These are phyloP conservation scores for Drymonia ruficornis DNA, from an alignment of 2,888 invertebrate species.

Conservation along the genomic window DNA sequence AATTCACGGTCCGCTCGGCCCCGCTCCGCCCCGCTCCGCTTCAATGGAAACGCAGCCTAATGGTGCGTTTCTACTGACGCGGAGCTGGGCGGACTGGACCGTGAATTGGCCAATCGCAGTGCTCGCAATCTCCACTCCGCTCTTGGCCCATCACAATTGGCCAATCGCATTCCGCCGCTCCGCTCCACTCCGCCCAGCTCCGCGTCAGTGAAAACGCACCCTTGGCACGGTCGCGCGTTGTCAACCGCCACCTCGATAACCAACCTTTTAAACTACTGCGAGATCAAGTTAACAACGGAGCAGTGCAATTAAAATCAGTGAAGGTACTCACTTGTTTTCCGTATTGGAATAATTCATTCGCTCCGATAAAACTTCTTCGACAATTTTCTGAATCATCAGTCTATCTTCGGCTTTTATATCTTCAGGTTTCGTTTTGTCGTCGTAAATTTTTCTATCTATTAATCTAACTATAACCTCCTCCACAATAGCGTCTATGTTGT, in stretches of 20 bases:
- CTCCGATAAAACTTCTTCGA: constrained; percentile 76
- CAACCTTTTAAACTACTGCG: constrained; percentile 13
- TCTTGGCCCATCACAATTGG: too few relatives aligned
- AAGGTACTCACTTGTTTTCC: constrained; percentile 38
- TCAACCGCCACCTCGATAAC: constrained; percentile 5
- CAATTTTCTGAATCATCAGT: constrained; percentile 74
- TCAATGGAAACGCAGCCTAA: too few relatives aligned
- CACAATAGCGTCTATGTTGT: constrained; percentile 75
- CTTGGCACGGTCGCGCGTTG: not conserved
- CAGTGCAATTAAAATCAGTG: not conserved
- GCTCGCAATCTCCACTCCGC: too few relatives aligned
- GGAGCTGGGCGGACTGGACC: too few relatives aligned
- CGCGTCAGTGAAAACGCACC: too few relatives aligned
- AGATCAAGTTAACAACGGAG: constrained; percentile 26
- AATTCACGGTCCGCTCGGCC: too few relatives aligned
- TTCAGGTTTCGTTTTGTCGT: constrained; percentile 79
- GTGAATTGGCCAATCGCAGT: too few relatives aligned
- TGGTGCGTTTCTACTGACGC: too few relatives aligned
- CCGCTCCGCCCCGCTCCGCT: too few relatives aligned
- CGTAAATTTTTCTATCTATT: constrained; percentile 81
- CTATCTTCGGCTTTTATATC: constrained; percentile 75
- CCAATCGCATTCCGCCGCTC: too few relatives aligned
- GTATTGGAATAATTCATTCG: constrained; percentile 67
- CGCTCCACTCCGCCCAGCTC: too few relatives aligned
- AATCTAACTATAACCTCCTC: constrained; percentile 77